A percentile compares a stretch with the other conserved stretches of the same genome.
These are phyloP conservation scores for Chrysotoxum bicinctum DNA, from an alignment of 2,888 invertebrate species.

Conservation along the genomic window DNA sequence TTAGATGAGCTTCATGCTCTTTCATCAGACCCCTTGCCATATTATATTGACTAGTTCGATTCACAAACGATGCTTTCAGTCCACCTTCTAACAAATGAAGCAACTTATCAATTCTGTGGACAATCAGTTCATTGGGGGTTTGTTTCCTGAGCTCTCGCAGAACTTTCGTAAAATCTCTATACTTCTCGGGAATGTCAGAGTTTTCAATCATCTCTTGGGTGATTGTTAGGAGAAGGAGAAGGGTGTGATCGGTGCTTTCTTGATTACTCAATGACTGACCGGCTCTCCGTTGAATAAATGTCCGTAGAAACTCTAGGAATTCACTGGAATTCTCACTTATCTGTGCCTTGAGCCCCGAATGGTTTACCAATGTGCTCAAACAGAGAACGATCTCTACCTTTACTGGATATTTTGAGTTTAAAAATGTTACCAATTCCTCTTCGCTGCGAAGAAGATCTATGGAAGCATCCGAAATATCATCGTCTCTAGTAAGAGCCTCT, in stretches of 20 bases:
- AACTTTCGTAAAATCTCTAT: slow-evolving; percentile 66
- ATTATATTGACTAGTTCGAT: slow-evolving; percentile 65
- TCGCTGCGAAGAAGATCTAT: slow-evolving; percentile 76
- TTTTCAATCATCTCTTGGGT: slow-evolving; percentile 77
- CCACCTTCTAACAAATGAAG: slow-evolving; percentile 72
- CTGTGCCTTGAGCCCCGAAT: slow-evolving; percentile 77
- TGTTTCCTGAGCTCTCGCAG: slow-evolving; percentile 66
- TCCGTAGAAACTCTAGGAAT: slow-evolving; percentile 76
- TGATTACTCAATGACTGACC: slow-evolving; percentile 28
- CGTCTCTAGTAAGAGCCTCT: slow-evolving; percentile 28
- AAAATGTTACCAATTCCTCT: slow-evolving; percentile 76
- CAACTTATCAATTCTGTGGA: slow-evolving; percentile 74
- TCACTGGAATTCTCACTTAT: slow-evolving; percentile 76
- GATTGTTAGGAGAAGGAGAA: slow-evolving; percentile 75
- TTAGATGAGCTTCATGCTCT: slow-evolving; percentile 77
- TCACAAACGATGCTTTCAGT: slow-evolving; percentile 34
- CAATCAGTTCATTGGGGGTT: slow-evolving; percentile 73
- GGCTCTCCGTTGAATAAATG: slow-evolving; percentile 73
- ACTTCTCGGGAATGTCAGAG: slow-evolving; percentile 62
- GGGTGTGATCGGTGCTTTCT: slow-evolving; percentile 74
- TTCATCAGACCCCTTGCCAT: slow-evolving; percentile 77
- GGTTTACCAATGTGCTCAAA: slow-evolving; percentile 78
- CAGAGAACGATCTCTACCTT: slow-evolving; percentile 77
- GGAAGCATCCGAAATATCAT: background rate
- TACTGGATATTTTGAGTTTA: slow-evolving; percentile 76